Conservation (phyloP, 2,113 vertebrate genomes). For the Lates calcarifer region DNA sequence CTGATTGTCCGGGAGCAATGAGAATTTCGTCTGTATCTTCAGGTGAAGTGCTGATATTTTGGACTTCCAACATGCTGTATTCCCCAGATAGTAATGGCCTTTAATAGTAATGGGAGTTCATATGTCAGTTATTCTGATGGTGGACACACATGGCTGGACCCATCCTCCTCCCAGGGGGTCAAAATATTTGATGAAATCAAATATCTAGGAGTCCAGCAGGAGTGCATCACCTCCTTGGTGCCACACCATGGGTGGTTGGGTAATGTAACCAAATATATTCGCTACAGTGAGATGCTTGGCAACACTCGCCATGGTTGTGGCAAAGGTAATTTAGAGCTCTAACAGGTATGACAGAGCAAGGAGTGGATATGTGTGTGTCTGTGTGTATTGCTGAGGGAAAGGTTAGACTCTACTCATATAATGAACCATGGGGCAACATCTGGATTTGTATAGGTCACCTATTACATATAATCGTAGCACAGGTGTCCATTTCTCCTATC, state of each 20-base stretch:
- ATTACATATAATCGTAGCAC: slow-evolving; percentile 20
- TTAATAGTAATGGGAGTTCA: slow-evolving; percentile 35
- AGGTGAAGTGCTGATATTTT: slow-evolving; percentile 19
- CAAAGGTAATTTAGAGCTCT: slow-evolving; percentile 83
- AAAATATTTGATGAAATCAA: slow-evolving; percentile 46
- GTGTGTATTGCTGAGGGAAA: slow-evolving; percentile 51
- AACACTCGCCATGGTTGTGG: slow-evolving; percentile 65
- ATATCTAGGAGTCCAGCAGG: slow-evolving; percentile 45
- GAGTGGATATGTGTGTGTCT: slow-evolving; percentile 39
- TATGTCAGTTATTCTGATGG: slow-evolving; percentile 55
- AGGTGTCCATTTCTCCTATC: slow-evolving; percentile 28
- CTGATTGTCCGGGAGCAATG: slow-evolving; percentile 49
- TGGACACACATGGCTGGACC: slow-evolving; percentile 50
- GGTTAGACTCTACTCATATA: slow-evolving; percentile 50
- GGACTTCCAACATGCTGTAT: slow-evolving; percentile 3
- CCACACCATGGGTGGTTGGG: slow-evolving; percentile 54
- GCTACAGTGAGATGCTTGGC: slow-evolving; percentile 66
- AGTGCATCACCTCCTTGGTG: slow-evolving; percentile 26
- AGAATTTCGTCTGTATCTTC: slow-evolving; percentile 36
- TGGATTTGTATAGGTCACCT: slow-evolving; percentile 49
- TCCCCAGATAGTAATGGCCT: slow-evolving; percentile 19
- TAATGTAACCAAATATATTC: slow-evolving; percentile 83
- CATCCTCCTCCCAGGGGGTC: slow-evolving; percentile 29
- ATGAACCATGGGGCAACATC: slow-evolving; percentile 50
- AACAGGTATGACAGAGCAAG: slow-evolving; percentile 81